Conservation (phyloP, 2,113 vertebrate genomes). For the Nothocercus nigrocapillus region DNA sequence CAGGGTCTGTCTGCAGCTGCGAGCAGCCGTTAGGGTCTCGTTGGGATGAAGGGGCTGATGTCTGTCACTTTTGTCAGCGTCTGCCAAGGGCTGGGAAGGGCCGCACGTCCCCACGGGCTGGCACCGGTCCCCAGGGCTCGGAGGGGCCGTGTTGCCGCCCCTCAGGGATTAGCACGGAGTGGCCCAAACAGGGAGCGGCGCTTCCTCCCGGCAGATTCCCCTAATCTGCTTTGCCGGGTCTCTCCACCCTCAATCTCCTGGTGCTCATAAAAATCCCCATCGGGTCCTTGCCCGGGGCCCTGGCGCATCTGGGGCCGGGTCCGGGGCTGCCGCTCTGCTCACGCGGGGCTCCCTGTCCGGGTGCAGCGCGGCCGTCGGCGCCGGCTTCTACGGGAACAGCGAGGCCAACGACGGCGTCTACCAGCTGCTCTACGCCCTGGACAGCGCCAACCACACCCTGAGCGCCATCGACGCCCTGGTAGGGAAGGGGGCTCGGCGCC, state of each 20-base stretch:
- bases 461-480: slow-evolving; percentile 91
- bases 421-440: slow-evolving; percentile 93
- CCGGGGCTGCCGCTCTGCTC: background rate
- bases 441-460: slow-evolving; percentile 93
- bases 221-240: background rate
- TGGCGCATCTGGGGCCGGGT: no score
- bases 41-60: fast-evolving
- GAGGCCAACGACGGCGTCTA: slow-evolving; percentile 94
- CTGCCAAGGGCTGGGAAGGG: fast-evolving
- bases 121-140: background rate
- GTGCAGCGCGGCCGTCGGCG: slow-evolving; percentile 85
- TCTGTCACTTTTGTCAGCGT: fast-evolving
- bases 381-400: slow-evolving; percentile 98
- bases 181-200: background rate
- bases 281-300: fast-evolving
- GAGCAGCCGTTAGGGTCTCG: fast-evolving
- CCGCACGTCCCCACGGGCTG: background rate
- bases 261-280: background rate
- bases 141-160: fast-evolving
- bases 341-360: background rate
- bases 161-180: background rate
- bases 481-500: slow-evolving; percentile 16
- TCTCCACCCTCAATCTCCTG: background rate
- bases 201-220: background rate
- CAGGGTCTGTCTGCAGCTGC: background rate